phyloP scores from a whole-genome alignment of 2,113 vertebrate species.

The Leptocoma aspasia region DNA sequence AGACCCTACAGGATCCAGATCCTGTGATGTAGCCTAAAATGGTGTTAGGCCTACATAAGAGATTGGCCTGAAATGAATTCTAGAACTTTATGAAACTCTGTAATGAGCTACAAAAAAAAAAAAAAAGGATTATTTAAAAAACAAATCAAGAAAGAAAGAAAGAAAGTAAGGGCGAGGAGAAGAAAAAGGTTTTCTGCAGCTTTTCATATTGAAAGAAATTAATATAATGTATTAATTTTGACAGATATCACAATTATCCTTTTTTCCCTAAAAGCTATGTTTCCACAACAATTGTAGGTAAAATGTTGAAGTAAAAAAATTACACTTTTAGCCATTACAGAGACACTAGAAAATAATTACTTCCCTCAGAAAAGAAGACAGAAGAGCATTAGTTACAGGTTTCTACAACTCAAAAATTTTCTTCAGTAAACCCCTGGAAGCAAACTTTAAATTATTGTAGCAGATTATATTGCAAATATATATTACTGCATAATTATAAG shows the following conservation, averaged over 20 bases:
- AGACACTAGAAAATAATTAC: neutral
- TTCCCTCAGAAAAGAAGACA: neutral
- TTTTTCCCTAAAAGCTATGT: fast-evolving
- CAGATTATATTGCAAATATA: neutral
- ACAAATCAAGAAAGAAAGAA: too few species aligned
- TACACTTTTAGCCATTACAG: neutral
- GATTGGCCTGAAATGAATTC: neutral
- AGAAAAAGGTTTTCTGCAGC: neutral
- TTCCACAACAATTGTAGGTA: neutral
- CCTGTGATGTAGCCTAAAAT: neutral
- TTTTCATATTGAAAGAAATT: neutral
- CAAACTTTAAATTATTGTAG: neutral
- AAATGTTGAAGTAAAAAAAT: neutral
- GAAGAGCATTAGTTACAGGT: neutral
- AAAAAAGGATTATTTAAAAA: neutral
- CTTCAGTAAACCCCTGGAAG: neutral
- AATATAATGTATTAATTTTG: neutral
- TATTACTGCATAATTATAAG: neutral
- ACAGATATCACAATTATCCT: neutral
- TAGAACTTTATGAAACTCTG: neutral
- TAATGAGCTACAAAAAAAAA: neutral
- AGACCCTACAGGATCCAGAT: neutral
- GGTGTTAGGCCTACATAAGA: neutral
- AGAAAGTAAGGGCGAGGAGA: too few species aligned
- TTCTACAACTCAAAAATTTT: neutral